Base-by-base conservation (phyloP, 2,797 vertebrate genomes). In the Paguma larvata region DNA sequence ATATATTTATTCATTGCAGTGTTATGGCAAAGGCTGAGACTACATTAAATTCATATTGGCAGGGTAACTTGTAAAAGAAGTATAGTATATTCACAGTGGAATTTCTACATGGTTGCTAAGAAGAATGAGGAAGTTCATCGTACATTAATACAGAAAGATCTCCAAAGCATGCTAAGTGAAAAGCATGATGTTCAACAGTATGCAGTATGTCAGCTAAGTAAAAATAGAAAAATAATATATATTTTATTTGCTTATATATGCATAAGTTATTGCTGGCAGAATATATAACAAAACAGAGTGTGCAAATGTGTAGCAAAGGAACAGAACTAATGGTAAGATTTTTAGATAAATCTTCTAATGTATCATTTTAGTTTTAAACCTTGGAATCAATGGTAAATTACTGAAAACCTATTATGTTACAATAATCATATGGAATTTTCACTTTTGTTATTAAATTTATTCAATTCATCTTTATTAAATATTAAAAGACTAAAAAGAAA, bases 391-490 rank as follows among this genome's bases (percentile, higher is more conserved):
- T 21, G n/a, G 14, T 90, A 89, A 86, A 53, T 41, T 93, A 84
- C 62, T 92, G 67, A 94, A 38, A 82, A 79, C 5, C 19, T 70
- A 59, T 75, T 77, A 59, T 89, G 6, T 90, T 92, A 15, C 18
- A 86, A 67, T 44, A 85, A 85, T 4, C 62, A 15, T 89, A 89
- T 82, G 51, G 5, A 86, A 19, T 77, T 97, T 86, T 89, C 21
- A 86, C 30, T 82, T 97, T 34, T 78, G 13, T 73, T 92, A 75
- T 86, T 92, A 93, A 77, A 94, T 90, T 30, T 97, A 85, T 94
- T 97, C 51, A 56, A 63, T 80, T 84, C 15, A 88, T 41, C 5
- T 85, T 96, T 70, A 51, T 94, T 97, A 97, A 88, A 88, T 46
- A 95, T 63, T 84, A 67, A 87, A 85, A 86, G 48, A 89, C 15